Base-by-base conservation (phyloP, 1,140 invertebrate species). In the Holcopasites calliopsidis region DNA sequence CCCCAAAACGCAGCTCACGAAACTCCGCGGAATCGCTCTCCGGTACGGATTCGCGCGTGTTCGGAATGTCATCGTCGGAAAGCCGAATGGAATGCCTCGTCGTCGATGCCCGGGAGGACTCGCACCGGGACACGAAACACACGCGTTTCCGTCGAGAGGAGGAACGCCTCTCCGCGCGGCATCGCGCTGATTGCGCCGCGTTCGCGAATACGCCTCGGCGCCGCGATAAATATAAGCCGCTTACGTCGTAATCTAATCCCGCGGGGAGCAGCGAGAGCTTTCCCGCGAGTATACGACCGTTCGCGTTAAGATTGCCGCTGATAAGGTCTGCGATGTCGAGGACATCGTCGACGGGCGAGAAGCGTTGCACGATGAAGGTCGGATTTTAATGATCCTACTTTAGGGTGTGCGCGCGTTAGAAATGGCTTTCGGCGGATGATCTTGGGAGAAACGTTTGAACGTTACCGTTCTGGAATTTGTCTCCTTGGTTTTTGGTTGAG, bases 211-310 rank as follows among this genome's bases (percentile, higher is more conserved):
- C 42, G 47, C 54, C 47, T 49, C 66, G 58, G 33, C 68, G 23
- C 68, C 52, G 79, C 74, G 77, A 84, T 80, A 84, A 84, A 84
- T n/a, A n/a, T 83, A 84, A 84, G 66, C 81, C 65, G 65, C 82
- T 84, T 80, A 84, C 68, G 73, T 57, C 58, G 65, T 84, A 83
- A 84, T 84, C 78, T 80, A 80, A 84, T 84, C 65, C 70, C 28
- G 2, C 13, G 13, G 13, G 35, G 23, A 62, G 40, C 33, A n/a
- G n/a, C 50, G 44, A 33, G 47, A 38, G 38, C 35, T 65, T 28
- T 16, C 7, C 21, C 7, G 26, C 21, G 47, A 31, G 65, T 76
- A 8, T 52, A 47, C 21, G 21, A 65, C 31, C 73, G 68, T 76
- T 66, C 73, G 40, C 50, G 38, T 23, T 33, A 68, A 69, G 80